Conservation (phyloP, 1,140 invertebrate genomes). For the Batillaria attramentaria region DNA sequence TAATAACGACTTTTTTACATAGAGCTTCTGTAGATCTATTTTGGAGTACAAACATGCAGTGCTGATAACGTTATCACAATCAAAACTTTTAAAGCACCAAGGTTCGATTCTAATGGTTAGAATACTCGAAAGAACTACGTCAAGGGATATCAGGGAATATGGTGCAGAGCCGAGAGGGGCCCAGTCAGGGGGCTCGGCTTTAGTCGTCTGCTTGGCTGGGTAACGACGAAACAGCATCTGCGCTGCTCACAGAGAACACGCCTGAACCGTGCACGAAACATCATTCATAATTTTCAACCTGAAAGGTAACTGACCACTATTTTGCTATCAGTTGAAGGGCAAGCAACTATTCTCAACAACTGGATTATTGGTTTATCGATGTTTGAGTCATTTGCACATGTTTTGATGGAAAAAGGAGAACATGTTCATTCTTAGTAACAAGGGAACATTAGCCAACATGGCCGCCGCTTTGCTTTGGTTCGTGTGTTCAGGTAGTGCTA, state of each 20-base stretch:
- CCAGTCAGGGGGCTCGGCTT: not conserved
- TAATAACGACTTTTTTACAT: slow-evolving; percentile 1
- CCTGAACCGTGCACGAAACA: not conserved
- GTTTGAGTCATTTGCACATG: slow-evolving; percentile 1
- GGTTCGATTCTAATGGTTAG: not conserved
- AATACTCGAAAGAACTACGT: not conserved
- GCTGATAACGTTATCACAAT: not conserved
- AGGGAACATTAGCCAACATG: slow-evolving; percentile 17
- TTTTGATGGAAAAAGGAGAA: slow-evolving; percentile 4
- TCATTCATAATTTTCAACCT: not conserved
- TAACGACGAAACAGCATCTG: slow-evolving; percentile 7
- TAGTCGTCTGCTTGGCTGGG: slow-evolving; percentile 11
- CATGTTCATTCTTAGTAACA: slow-evolving; percentile 12
- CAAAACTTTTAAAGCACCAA: not conserved
- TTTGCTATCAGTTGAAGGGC: not conserved
- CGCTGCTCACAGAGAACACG: not conserved
- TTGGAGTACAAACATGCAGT: not conserved
- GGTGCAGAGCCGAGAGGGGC: too few species aligned
- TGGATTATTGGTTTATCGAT: not conserved
- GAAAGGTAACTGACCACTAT: not conserved
- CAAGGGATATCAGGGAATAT: not conserved
- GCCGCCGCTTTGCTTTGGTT: not conserved
- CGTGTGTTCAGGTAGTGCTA: not conserved
- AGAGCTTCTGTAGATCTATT: not conserved
- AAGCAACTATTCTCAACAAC: not conserved